Evolutionary conservation across 2,888 invertebrate genomes (phyloP).

Genomic region (Deladenus siricidicola): DNA sequence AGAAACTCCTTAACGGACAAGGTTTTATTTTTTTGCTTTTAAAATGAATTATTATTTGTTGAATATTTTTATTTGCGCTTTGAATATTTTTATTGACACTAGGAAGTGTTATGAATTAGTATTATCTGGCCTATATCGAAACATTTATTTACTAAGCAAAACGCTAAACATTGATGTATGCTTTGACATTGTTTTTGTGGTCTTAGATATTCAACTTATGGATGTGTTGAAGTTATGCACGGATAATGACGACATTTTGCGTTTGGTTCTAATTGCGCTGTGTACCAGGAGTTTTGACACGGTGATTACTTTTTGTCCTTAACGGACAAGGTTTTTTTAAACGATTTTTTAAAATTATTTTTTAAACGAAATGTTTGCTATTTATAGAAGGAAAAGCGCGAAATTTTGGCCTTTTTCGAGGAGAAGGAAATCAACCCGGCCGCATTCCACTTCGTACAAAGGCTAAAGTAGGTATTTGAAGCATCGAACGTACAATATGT

Average conservation of each 20-base stretch:
- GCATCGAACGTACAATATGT: background rate
- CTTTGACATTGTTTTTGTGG: background rate
- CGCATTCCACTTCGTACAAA: slow-evolving; percentile 43
- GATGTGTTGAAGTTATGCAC: slow-evolving; percentile 29
- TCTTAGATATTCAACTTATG: slow-evolving; percentile 35
- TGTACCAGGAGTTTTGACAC: slow-evolving; percentile 4
- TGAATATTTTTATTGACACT: too few species aligned
- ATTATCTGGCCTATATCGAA: too few species aligned
- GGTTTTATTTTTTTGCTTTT: slow-evolving; percentile 18
- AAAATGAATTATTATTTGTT: too few species aligned
- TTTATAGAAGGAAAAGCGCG: slow-evolving; percentile 34
- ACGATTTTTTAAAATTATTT: slow-evolving; percentile 1
- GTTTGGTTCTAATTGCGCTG: slow-evolving; percentile 42
- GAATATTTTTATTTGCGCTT: too few species aligned
- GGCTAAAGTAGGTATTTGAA: slow-evolving; percentile 7
- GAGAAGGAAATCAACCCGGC: slow-evolving; percentile 40
- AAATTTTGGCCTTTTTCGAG: slow-evolving; percentile 32
- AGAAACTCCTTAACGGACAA: slow-evolving; percentile 76
- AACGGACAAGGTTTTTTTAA: background rate
- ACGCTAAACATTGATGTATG: too few species aligned
- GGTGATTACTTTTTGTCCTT: slow-evolving; percentile 4
- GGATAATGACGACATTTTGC: slow-evolving; percentile 39
- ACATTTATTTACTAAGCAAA: too few species aligned
- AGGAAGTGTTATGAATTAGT: too few species aligned
- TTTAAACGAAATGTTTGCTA: background rate